A percentile compares a stretch with the other conserved stretches of the same genome.
Conservation (phyloP, 2,113 vertebrate genomes). For the Platysternon megacephalum region DNA sequence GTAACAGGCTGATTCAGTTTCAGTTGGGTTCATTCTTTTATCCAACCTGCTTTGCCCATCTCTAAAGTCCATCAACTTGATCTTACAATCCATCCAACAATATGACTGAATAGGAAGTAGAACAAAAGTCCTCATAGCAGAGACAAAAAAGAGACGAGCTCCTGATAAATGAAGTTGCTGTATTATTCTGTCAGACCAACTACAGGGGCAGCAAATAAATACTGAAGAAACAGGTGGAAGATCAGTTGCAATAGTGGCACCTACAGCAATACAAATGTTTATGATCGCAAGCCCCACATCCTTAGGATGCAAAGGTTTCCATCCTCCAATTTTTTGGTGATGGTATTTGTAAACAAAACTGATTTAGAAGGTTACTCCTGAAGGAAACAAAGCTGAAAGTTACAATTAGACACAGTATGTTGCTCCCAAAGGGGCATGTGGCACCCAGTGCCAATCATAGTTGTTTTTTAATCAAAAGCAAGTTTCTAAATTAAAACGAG, state of each 20-base stretch:
- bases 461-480: slow-evolving; percentile 27
- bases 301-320: neutral
- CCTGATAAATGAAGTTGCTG: slow-evolving; percentile 6
- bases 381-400: neutral
- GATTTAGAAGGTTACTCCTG: neutral
- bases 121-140: slow-evolving; percentile 36
- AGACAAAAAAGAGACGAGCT: slow-evolving; percentile 40
- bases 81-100: neutral
- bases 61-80: neutral
- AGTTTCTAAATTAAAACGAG: slow-evolving; percentile 33
- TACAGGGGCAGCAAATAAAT: slow-evolving; percentile 56
- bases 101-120: neutral
- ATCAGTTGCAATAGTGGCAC: slow-evolving; percentile 50
- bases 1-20: neutral
- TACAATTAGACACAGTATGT: neutral
- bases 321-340: neutral
- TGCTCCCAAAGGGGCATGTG: slow-evolving; percentile 17
- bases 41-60: neutral
- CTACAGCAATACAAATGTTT: slow-evolving; percentile 48
- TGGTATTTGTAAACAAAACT: slow-evolving; percentile 44
- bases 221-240: slow-evolving; percentile 25
- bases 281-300: neutral
- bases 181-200: slow-evolving; percentile 3
- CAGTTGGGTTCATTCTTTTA: neutral
- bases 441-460: slow-evolving; percentile 7